A percentile compares a stretch with the other conserved stretches of the same genome.
phyloP scores from a whole-genome alignment of 1,140 invertebrate genomes.

The Pseudachorutes palmiensis region DNA sequence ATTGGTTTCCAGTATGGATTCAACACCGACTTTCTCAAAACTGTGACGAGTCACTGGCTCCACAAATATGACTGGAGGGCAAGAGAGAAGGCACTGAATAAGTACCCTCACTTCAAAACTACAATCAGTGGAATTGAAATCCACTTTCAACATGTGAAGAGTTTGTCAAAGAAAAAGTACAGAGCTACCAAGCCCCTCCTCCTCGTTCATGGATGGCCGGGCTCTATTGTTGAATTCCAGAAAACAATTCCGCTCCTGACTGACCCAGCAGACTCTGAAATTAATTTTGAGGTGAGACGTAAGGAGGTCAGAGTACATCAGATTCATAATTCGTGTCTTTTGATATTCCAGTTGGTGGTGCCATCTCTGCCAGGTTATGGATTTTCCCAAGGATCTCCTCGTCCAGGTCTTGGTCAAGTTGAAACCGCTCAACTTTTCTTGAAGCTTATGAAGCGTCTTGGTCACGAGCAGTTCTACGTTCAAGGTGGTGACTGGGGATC shows the following conservation, averaged over 20 bases:
- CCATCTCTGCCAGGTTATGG: slow-evolving; percentile 78
- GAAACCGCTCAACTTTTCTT: slow-evolving; percentile 65
- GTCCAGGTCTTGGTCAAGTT: slow-evolving; percentile 52
- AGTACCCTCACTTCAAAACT: slow-evolving; percentile 48
- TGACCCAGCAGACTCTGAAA: slow-evolving; percentile 21
- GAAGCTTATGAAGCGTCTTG: slow-evolving; percentile 73
- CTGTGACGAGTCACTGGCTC: slow-evolving; percentile 52
- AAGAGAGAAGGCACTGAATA: slow-evolving; percentile 45
- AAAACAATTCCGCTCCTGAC: slow-evolving; percentile 58
- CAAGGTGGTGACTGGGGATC: slow-evolving; percentile 67
- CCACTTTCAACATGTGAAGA: slow-evolving; percentile 40
- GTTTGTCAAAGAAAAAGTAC: slow-evolving; percentile 26
- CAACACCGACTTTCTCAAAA: slow-evolving; percentile 58
- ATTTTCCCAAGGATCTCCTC: slow-evolving; percentile 62
- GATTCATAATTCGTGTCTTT: background rate
- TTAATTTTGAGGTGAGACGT: slow-evolving; percentile 26
- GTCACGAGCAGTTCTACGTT: slow-evolving; percentile 63
- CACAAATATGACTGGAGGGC: slow-evolving; percentile 48
- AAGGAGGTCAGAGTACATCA: background rate
- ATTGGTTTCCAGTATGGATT: slow-evolving; percentile 68
- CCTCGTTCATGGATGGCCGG: slow-evolving; percentile 83
- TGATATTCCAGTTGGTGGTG: slow-evolving; percentile 50
- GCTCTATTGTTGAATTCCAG: slow-evolving; percentile 76
- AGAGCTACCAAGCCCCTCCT: slow-evolving; percentile 45
- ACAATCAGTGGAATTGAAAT: slow-evolving; percentile 49